A percentile compares a stretch with the other conserved stretches of the same genome.
Conservation (phyloP, 2,797 vertebrate species). For the Hoplostethus atlanticus region DNA sequence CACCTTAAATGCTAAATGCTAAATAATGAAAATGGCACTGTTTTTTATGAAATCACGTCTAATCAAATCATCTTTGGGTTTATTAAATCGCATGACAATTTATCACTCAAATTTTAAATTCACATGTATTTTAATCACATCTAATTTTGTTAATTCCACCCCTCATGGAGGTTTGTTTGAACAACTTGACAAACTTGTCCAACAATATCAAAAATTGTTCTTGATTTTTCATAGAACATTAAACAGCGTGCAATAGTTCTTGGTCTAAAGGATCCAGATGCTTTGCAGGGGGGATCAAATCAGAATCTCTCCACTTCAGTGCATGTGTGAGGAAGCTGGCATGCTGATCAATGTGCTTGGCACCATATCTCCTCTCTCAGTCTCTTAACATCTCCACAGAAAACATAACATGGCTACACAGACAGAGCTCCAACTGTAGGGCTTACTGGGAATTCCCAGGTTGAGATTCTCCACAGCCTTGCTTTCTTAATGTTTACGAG, state of each 20-base stretch:
- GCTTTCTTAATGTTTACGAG: neutral
- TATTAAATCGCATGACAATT: too few species aligned
- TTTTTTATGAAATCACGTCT: too few species aligned
- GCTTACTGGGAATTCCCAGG: conserved; percentile 1
- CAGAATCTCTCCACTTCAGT: conserved; percentile 57
- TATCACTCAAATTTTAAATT: too few species aligned
- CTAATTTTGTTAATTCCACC: too few species aligned
- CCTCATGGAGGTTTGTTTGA: neutral
- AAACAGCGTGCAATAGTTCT: conserved; percentile 19
- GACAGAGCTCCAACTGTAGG: conserved; percentile 23
- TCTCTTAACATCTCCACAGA: conserved; percentile 25
- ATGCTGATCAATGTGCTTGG: conserved; percentile 42
- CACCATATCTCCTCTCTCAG: conserved; percentile 39
- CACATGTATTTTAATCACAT: too few species aligned
- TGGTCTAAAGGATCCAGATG: conserved; percentile 32
- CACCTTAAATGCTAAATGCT: too few species aligned
- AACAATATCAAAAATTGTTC: conserved; percentile 6
- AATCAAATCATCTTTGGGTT: too few species aligned
- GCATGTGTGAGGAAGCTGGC: conserved; percentile 43
- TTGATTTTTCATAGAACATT: conserved; percentile 18
- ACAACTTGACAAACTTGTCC: conserved; percentile 7
- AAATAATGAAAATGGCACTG: too few species aligned
- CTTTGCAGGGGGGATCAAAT: conserved; percentile 61
- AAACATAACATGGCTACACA: conserved; percentile 31
- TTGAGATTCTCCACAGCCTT: conserved; percentile 12